phyloP scores from a whole-genome alignment of 2,113 vertebrate species.

The Thalassoma bifasciatum region DNA sequence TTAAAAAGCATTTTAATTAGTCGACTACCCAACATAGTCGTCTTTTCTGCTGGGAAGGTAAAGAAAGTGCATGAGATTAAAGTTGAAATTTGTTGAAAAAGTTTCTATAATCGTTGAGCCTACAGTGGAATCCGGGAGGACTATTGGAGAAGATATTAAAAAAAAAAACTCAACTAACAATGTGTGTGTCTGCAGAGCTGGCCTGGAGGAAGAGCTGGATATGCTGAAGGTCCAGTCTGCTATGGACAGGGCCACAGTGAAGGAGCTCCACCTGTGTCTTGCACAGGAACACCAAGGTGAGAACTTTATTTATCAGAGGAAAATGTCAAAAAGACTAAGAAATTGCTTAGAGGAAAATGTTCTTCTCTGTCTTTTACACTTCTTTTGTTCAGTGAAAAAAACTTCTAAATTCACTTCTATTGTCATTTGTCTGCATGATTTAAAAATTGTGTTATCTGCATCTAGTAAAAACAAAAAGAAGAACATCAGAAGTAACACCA shows the following conservation, averaged over 20 bases:
- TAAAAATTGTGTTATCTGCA: too few species aligned
- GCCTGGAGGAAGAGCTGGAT: constrained; percentile 89
- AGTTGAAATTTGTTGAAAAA: constrained; percentile 44
- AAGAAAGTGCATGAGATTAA: constrained; percentile 39
- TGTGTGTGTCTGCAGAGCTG: constrained; percentile 76
- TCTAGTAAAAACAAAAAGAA: neutral
- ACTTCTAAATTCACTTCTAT: too few species aligned
- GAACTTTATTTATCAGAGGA: neutral
- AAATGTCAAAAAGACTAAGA: too few species aligned
- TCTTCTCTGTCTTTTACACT: too few species aligned
- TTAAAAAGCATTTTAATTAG: constrained; percentile 81
- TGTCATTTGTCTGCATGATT: too few species aligned
- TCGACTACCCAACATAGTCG: constrained; percentile 56
- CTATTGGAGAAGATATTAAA: constrained; percentile 30
- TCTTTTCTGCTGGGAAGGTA: constrained; percentile 43
- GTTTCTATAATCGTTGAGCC: constrained; percentile 39
- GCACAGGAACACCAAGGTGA: constrained; percentile 82
- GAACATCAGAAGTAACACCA: neutral
- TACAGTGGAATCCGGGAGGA: constrained; percentile 33
- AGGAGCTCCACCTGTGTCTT: constrained; percentile 82
- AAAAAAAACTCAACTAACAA: neutral
- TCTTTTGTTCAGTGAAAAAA: too few species aligned
- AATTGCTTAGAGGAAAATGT: too few species aligned
- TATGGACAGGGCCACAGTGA: constrained; percentile 83
- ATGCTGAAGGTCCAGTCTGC: constrained; percentile 82